phyloP scores from a whole-genome alignment of 2,113 vertebrate genomes.

The Phylloscopus trochilus region DNA sequence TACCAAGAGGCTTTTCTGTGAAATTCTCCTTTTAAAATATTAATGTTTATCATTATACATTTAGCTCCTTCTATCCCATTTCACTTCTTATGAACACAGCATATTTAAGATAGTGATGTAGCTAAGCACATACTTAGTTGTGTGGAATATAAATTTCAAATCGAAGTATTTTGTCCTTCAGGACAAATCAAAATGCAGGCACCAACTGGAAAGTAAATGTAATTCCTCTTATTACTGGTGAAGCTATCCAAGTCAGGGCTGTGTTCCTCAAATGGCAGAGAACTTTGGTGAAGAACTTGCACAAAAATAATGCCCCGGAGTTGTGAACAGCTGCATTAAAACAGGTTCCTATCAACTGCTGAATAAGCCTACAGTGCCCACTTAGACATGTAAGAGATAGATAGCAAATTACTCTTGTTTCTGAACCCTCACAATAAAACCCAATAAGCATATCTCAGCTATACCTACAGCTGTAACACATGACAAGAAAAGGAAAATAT shows the following conservation, averaged over 20 bases:
- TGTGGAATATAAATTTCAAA: background rate
- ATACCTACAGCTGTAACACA: background rate
- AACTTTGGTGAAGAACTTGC: background rate
- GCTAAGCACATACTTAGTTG: background rate
- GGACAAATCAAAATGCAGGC: background rate
- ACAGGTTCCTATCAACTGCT: background rate
- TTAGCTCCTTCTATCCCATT: background rate
- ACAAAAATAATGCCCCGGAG: background rate
- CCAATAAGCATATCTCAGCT: background rate
- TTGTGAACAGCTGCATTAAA: background rate
- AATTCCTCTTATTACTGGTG: background rate
- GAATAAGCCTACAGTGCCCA: background rate
- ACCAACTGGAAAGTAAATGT: background rate
- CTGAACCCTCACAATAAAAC: background rate
- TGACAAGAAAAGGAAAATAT: background rate
- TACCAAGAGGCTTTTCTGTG: background rate
- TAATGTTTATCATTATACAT: background rate
- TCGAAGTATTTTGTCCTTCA: background rate
- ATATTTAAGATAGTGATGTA: background rate
- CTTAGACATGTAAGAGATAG: background rate
- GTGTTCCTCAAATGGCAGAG: background rate
- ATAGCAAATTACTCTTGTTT: background rate
- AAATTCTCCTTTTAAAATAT: background rate
- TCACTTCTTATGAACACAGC: background rate
- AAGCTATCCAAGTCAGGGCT: background rate